Conservation (phyloP, 2,113 vertebrate species). For the Syngnathus scovelli region DNA sequence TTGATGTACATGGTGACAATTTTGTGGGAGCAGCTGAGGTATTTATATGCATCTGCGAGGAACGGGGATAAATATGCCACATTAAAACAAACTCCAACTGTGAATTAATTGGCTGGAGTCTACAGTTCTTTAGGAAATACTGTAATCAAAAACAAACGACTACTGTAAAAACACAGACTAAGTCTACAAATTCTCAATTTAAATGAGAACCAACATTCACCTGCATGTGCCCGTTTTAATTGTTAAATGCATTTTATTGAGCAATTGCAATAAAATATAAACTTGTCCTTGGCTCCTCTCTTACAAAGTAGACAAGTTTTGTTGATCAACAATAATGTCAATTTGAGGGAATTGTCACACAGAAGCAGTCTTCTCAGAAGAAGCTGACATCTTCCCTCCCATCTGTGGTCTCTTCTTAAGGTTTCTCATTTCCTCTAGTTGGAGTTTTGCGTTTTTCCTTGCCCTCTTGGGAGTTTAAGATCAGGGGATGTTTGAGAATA, state of each 20-base stretch:
- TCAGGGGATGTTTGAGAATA: too few species aligned
- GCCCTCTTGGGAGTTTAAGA: too few species aligned
- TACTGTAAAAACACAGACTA: background rate
- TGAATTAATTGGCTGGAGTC: slow-evolving; percentile 42
- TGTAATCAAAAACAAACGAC: slow-evolving; percentile 31
- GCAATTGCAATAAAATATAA: background rate
- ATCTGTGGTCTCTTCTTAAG: too few species aligned
- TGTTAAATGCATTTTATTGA: background rate
- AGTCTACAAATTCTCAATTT: background rate
- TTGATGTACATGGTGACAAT: slow-evolving; percentile 10
- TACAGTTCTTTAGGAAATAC: slow-evolving; percentile 30
- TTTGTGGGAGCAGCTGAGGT: slow-evolving; percentile 16
- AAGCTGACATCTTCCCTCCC: background rate
- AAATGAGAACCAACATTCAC: background rate
- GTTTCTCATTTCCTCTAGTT: too few species aligned
- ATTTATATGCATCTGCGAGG: slow-evolving; percentile 15
- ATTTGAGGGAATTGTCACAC: background rate
- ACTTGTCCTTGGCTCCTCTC: background rate
- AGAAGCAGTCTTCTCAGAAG: background rate
- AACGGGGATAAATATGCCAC: slow-evolving; percentile 45
- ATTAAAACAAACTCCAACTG: slow-evolving; percentile 20
- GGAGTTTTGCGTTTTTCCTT: too few species aligned
- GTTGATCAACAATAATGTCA: background rate
- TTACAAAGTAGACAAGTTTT: background rate
- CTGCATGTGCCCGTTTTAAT: background rate